Conservation (phyloP, 2,113 vertebrate genomes). For the Clarias macrocephalus region DNA sequence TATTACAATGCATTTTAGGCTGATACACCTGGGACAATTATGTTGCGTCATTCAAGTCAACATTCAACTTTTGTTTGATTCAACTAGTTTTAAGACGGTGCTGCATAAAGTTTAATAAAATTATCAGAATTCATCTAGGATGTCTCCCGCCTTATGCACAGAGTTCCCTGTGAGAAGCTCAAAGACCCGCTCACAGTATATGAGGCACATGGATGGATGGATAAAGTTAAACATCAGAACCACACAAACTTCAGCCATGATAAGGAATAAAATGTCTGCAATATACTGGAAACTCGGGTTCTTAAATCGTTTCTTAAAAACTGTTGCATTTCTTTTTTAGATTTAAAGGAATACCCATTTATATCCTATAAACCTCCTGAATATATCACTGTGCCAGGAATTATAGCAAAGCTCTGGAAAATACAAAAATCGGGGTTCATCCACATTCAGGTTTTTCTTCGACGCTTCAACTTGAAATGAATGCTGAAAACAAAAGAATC, state of each 20-base stretch:
- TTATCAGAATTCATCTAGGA: too few relatives aligned
- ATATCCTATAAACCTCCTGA: neutral
- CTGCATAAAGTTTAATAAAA: too few relatives aligned
- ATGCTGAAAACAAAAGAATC: neutral
- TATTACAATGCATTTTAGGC: neutral
- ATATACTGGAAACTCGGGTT: neutral
- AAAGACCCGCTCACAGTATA: too few relatives aligned
- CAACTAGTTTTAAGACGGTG: neutral
- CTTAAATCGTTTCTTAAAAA: neutral
- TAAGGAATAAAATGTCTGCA: neutral
- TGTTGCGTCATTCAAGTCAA: neutral
- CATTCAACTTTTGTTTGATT: neutral
- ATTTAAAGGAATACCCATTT: neutral
- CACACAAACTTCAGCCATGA: neutral
- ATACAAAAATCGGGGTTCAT: neutral
- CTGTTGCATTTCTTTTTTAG: neutral
- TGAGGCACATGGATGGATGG: too few relatives aligned
- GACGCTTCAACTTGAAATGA: neutral
- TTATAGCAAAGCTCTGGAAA: neutral
- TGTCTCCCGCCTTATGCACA: too few relatives aligned
- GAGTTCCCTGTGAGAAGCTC: too few relatives aligned
- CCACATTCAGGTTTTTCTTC: neutral
- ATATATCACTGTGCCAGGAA: neutral
- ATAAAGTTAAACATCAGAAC: neutral
- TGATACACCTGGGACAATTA: neutral